Conservation (phyloP, 2,797 vertebrate species). For the Hydrolagus colliei region DNA sequence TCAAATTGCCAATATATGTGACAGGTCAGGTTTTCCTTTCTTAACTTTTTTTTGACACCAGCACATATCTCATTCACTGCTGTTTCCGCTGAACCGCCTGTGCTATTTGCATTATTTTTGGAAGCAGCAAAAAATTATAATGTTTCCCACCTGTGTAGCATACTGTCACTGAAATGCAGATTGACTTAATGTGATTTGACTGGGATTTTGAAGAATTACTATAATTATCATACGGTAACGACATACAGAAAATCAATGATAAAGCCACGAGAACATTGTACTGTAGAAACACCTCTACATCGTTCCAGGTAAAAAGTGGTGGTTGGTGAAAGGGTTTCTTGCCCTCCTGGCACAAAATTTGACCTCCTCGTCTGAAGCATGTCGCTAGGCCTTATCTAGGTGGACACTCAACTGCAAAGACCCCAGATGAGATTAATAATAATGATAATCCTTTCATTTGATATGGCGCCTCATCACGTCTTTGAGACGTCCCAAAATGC, state of each 20-base stretch:
- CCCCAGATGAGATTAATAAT: not conserved
- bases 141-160: not conserved
- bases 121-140: not conserved
- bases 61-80: no score
- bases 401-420: not conserved
- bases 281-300: not conserved
- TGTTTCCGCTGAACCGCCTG: no score
- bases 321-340: not conserved
- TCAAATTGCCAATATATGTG: not conserved
- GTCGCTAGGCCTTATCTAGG: not conserved
- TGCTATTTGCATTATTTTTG: no score
- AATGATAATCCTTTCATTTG: no score
- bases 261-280: not conserved
- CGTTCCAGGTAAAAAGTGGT: no score
- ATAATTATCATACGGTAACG: conserved; percentile 1
- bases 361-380: not conserved
- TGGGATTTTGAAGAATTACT: not conserved
- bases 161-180: not conserved
- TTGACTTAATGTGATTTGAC: not conserved
- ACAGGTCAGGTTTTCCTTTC: not conserved
- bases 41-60: not conserved
- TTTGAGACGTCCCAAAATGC: no score
- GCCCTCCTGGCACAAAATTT: not conserved
- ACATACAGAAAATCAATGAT: conserved; percentile 5
- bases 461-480: no score